Percentiles rank a stretch among this genome's conserved stretches.
Conservation (phyloP, 2,797 vertebrate species). For the Notolabrus celidotus region DNA sequence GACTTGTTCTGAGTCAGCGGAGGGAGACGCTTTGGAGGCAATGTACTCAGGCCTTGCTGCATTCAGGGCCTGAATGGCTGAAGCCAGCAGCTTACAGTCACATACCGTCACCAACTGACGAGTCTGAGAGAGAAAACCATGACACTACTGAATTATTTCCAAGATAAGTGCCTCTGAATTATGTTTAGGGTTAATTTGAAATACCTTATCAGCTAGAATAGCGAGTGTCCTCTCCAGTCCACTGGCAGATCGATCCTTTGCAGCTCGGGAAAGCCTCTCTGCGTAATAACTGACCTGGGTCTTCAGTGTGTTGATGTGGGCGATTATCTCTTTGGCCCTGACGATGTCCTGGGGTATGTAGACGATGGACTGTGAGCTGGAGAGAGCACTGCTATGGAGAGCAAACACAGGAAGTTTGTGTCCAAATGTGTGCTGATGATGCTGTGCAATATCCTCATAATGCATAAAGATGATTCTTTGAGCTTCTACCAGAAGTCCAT, state of each 20-base stretch:
- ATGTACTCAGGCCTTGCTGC: slow-evolving; percentile 97
- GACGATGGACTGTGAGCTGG: slow-evolving; percentile 94
- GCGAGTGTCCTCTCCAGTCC: slow-evolving; percentile 95
- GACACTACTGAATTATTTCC: too few relatives aligned
- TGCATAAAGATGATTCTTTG: background rate
- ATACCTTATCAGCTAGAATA: slow-evolving; percentile 96
- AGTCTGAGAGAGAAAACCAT: slow-evolving; percentile 82
- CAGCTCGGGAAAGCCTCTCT: slow-evolving; percentile 94
- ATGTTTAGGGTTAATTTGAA: accelerated
- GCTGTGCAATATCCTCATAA: background rate
- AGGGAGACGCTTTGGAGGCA: slow-evolving; percentile 95
- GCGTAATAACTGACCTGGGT: slow-evolving; percentile 99
- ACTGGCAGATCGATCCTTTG: slow-evolving; percentile 94
- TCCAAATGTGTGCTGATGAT: slow-evolving; percentile 7
- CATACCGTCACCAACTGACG: slow-evolving; percentile 96
- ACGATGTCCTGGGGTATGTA: slow-evolving; percentile 95
- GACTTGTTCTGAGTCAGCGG: slow-evolving; percentile 94
- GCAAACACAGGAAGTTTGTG: background rate
- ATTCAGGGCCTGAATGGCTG: slow-evolving; percentile 94
- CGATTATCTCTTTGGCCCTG: slow-evolving; percentile 97
- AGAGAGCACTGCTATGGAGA: slow-evolving; percentile 85
- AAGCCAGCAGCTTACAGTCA: slow-evolving; percentile 95
- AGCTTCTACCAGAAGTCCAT: background rate
- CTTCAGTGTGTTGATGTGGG: slow-evolving; percentile 97
- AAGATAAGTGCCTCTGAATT: background rate